Conservation (phyloP, 2,113 vertebrate species). For the Zingel zingel region DNA sequence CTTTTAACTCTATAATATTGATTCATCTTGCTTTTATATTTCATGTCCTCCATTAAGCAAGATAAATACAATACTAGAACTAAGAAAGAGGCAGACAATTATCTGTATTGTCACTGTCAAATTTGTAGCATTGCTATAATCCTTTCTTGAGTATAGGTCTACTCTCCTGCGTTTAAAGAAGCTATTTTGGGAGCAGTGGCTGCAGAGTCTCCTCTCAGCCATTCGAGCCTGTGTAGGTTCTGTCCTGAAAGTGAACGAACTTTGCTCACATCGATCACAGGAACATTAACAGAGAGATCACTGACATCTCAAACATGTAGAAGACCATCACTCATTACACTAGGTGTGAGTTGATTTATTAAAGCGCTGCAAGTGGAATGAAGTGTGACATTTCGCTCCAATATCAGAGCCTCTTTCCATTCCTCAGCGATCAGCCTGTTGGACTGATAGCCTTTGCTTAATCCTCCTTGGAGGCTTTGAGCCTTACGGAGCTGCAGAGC, state of each 20-base stretch:
- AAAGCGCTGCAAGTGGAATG: conserved; percentile 1
- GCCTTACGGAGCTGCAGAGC: neutral
- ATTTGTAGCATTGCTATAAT: too few species aligned
- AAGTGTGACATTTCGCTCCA: conserved; percentile 16
- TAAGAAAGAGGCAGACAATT: too few species aligned
- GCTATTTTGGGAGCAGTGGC: too few species aligned
- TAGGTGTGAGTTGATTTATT: neutral
- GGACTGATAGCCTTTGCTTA: conserved; percentile 39
- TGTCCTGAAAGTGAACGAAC: neutral
- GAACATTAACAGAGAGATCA: neutral
- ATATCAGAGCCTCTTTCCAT: neutral
- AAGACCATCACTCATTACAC: neutral
- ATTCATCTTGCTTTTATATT: too few species aligned
- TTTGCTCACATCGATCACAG: neutral
- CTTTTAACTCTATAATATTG: too few species aligned
- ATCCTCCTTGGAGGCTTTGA: neutral
- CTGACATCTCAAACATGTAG: neutral
- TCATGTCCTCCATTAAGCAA: too few species aligned
- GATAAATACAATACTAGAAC: too few species aligned
- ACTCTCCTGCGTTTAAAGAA: too few species aligned
- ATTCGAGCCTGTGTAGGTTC: neutral
- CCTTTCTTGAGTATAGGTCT: too few species aligned
- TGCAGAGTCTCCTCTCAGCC: too few species aligned
- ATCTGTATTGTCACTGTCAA: too few species aligned
- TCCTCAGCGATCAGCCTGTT: conserved; percentile 11